Conservation (phyloP, 2,888 invertebrate genomes). For the Acrobasis repandana region DNA sequence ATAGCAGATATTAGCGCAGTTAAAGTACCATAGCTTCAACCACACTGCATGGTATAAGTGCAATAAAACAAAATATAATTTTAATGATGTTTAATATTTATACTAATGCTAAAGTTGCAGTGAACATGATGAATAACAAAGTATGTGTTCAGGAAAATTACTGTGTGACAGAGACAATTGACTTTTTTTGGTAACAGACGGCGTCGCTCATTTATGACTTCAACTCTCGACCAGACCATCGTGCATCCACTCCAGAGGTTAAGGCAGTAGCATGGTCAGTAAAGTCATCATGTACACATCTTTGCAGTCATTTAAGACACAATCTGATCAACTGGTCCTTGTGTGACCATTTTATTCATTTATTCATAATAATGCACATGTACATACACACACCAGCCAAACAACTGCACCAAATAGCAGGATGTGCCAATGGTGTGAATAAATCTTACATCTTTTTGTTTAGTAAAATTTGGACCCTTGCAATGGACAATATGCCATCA, state of each 20-base stretch:
- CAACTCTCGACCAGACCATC: background rate
- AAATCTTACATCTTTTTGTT: no score
- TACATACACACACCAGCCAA: no score
- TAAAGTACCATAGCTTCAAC: no score
- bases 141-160: slow-evolving; percentile 50
- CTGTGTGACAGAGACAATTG: slow-evolving; percentile 55
- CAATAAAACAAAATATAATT: slow-evolving; percentile 49
- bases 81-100: slow-evolving; percentile 77
- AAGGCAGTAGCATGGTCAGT: background rate
- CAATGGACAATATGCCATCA: no score
- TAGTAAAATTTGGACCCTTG: no score
- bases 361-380: no score
- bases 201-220: slow-evolving; percentile 28
- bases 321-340: no score
- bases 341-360: no score
- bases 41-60: background rate
- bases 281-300: background rate
- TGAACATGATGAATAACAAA: slow-evolving; percentile 65
- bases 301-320: no score
- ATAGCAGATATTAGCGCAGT: no score
- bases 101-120: slow-evolving; percentile 71
- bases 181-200: slow-evolving; percentile 73
- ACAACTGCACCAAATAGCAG: no score
- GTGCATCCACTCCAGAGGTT: background rate
- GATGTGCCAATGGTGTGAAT: no score